Percentiles rank a stretch among this genome's conserved stretches.
phyloP scores from a whole-genome alignment of 2,888 invertebrate genomes.

The Aphodius granarius region DNA sequence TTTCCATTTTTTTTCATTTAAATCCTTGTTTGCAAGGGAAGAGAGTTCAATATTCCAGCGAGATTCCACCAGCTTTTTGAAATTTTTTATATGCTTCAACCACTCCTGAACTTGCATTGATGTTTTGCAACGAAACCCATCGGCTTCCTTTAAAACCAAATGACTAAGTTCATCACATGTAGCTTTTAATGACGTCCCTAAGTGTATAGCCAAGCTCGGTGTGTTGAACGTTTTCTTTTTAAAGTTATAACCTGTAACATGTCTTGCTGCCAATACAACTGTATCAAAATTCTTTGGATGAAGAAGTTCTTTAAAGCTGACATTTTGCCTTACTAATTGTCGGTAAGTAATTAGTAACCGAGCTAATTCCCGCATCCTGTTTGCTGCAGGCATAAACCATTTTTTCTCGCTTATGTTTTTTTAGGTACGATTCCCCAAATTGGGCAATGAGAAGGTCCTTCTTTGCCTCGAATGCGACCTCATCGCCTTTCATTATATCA shows the following conservation, averaged over 20 bases:
- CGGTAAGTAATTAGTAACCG: background rate
- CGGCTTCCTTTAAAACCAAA: constrained; percentile 33
- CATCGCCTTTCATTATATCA: no score
- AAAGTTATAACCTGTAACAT: constrained; percentile 19
- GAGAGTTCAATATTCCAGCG: constrained; percentile 36
- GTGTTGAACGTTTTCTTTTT: constrained; percentile 29
- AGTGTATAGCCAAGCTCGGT: constrained; percentile 26
- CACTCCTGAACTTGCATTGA: constrained; percentile 11
- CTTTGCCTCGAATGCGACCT: no score
- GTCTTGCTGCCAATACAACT: constrained; percentile 20
- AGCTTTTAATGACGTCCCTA: constrained; percentile 31
- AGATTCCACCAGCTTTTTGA: no score
- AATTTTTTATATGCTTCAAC: constrained; percentile 21
- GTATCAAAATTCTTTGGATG: constrained; percentile 25
- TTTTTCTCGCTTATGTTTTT: background rate
- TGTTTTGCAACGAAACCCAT: constrained; percentile 32
- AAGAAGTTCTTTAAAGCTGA: background rate
- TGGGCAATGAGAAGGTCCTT: background rate
- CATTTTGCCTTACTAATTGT: no score
- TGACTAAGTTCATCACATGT: constrained; percentile 33
- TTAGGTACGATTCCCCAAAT: background rate
- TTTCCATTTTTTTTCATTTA: background rate
- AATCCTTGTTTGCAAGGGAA: constrained; percentile 36
- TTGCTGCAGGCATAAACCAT: background rate
- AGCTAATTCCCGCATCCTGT: background rate